Conservation (phyloP, 2,888 invertebrate species). For the Rhingia rostrata region DNA sequence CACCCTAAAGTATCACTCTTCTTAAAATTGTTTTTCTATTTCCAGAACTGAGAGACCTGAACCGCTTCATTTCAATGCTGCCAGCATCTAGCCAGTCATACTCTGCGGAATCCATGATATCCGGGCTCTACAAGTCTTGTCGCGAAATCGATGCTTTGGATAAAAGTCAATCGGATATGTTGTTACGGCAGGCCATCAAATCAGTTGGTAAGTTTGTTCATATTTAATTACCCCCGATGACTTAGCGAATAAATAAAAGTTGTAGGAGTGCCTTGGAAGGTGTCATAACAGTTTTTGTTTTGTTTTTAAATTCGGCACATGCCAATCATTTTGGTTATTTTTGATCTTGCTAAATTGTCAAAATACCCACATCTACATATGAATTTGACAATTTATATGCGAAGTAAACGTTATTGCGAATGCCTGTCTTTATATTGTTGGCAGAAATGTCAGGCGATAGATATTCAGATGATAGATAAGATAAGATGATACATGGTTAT, state of each 20-base stretch:
- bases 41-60: conserved; percentile 81
- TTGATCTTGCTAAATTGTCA: not conserved
- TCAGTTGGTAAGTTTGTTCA: conserved; percentile 79
- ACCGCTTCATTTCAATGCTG: conserved; percentile 81
- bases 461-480: conserved; percentile 31
- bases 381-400: too few relatives aligned
- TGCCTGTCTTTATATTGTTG: not conserved
- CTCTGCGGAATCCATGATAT: conserved; percentile 81
- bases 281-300: too few relatives aligned
- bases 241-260: not conserved
- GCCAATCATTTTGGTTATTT: conserved; percentile 21
- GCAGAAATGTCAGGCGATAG: not conserved
- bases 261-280: not conserved
- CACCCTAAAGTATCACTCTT: not conserved
- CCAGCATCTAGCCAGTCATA: conserved; percentile 79
- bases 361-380: not conserved
- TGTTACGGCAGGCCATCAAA: conserved; percentile 80
- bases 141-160: conserved; percentile 81
- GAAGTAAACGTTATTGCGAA: too few relatives aligned
- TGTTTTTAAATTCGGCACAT: not conserved
- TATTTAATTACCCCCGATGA: not conserved
- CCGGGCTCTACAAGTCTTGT: conserved; percentile 80
- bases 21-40: not conserved
- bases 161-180: conserved; percentile 80
- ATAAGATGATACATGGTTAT: conserved; percentile 14